Conservation (phyloP, 2,797 vertebrate species). For the Lepus townsendii region DNA sequence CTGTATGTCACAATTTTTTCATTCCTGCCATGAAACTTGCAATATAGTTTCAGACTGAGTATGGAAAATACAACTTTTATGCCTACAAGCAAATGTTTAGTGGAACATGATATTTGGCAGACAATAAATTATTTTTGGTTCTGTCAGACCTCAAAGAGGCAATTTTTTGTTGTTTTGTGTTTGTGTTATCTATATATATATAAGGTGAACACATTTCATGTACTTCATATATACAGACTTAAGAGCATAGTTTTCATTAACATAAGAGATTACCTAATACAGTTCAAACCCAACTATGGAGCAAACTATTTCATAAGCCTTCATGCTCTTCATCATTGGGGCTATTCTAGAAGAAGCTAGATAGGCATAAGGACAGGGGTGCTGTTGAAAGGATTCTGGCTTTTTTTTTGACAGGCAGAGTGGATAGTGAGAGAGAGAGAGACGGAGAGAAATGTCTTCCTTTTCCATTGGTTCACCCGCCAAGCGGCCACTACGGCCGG, state of each 20-base stretch:
- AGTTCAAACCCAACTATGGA: slow-evolving; percentile 5
- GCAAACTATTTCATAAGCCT: slow-evolving; percentile 47
- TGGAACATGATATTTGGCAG: slow-evolving; percentile 11
- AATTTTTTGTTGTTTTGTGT: neutral
- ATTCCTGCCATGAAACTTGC: slow-evolving; percentile 46
- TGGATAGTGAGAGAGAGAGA: no score
- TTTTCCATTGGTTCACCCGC: no score
- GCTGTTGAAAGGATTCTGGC: neutral
- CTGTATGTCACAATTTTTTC: slow-evolving; percentile 38
- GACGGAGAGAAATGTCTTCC: no score
- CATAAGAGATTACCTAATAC: slow-evolving; percentile 52
- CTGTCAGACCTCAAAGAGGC: slow-evolving; percentile 31
- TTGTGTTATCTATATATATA: no score
- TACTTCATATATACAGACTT: no score
- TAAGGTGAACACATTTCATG: no score
- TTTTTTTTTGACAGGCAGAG: neutral
- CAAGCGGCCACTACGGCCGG: no score
- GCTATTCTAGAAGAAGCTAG: slow-evolving; percentile 43
- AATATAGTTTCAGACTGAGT: slow-evolving; percentile 12
- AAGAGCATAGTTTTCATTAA: slow-evolving; percentile 48
- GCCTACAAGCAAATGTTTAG: slow-evolving; percentile 55
- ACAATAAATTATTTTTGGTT: slow-evolving; percentile 41
- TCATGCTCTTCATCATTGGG: slow-evolving; percentile 35
- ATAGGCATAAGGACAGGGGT: neutral
- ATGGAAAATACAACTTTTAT: slow-evolving; percentile 16